A percentile compares a stretch with the other conserved stretches of the same genome.
Conservation (phyloP, 2,113 vertebrate genomes). For the Dipodomys stephensi region DNA sequence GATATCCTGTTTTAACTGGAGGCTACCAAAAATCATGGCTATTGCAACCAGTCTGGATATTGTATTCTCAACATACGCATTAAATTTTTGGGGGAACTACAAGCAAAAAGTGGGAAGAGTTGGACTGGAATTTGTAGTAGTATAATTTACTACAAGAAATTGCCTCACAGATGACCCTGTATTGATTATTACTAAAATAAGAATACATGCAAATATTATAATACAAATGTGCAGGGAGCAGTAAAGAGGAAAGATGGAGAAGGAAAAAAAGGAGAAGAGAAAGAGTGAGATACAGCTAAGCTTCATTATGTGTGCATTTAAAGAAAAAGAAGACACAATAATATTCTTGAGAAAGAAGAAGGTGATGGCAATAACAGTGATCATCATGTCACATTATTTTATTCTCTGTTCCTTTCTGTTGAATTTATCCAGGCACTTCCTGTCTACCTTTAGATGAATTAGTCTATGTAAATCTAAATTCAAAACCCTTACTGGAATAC, state of each 20-base stretch:
- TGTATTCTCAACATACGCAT: background rate
- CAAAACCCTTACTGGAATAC: slow-evolving; percentile 46
- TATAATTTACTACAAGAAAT: too few species aligned
- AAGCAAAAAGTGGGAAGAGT: background rate
- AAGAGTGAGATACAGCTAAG: background rate
- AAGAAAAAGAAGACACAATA: background rate
- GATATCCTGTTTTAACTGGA: background rate
- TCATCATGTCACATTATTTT: background rate
- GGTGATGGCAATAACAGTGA: background rate
- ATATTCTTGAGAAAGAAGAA: background rate
- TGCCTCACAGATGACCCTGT: too few species aligned
- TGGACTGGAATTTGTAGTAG: too few species aligned
- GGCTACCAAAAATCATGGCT: background rate
- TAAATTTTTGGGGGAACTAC: background rate
- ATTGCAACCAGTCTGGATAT: too few species aligned
- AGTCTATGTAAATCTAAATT: slow-evolving; percentile 63
- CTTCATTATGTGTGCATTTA: background rate
- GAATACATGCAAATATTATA: background rate
- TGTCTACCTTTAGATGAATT: slow-evolving; percentile 31
- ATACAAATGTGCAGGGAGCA: background rate
- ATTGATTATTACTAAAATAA: background rate
- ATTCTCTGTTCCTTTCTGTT: background rate
- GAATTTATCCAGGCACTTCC: background rate
- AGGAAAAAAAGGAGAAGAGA: background rate
- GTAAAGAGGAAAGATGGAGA: background rate